Percentiles rank a stretch among this genome's conserved stretches.
phyloP scores from a whole-genome alignment of 2,113 vertebrate genomes.

The Rana temporaria region DNA sequence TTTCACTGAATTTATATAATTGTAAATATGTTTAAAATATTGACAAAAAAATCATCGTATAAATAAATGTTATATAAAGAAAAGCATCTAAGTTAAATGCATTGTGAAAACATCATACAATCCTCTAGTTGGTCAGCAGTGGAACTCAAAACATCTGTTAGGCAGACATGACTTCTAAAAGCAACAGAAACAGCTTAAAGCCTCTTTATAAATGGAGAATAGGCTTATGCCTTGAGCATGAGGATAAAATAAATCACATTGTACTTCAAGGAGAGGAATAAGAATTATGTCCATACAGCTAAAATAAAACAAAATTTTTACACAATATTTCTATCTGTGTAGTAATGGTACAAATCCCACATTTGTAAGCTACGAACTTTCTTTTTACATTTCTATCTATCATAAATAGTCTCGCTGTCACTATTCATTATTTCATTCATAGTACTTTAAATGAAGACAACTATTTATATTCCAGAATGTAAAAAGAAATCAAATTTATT shows the following conservation, averaged over 20 bases:
- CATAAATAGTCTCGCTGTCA: not conserved
- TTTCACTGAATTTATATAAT: not conserved
- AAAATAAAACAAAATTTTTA: slow-evolving; percentile 66
- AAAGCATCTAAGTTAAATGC: slow-evolving; percentile 63
- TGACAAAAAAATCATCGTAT: not conserved
- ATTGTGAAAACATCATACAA: slow-evolving; percentile 55
- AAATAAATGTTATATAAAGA: not conserved
- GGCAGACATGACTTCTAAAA: slow-evolving; percentile 73
- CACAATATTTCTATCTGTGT: slow-evolving; percentile 8
- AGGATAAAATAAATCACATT: slow-evolving; percentile 72
- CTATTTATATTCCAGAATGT: slow-evolving; percentile 5
- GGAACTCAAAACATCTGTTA: slow-evolving; percentile 75
- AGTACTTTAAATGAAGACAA: not conserved
- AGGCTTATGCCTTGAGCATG: slow-evolving; percentile 68
- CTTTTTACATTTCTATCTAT: slow-evolving; percentile 26
- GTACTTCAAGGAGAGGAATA: slow-evolving; percentile 57
- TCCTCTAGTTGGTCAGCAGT: slow-evolving; percentile 61
- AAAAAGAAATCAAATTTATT: not conserved
- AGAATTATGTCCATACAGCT: slow-evolving; percentile 47
- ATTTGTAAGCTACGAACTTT: slow-evolving; percentile 12
- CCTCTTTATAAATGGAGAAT: slow-evolving; percentile 73
- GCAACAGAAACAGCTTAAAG: slow-evolving; percentile 70
- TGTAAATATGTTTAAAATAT: no score
- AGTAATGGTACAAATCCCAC: slow-evolving; percentile 49
- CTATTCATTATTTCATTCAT: slow-evolving; percentile 16